Evolutionary conservation across 2,797 vertebrate genomes (phyloP).

Genomic region (Rallus crepitans): DNA sequence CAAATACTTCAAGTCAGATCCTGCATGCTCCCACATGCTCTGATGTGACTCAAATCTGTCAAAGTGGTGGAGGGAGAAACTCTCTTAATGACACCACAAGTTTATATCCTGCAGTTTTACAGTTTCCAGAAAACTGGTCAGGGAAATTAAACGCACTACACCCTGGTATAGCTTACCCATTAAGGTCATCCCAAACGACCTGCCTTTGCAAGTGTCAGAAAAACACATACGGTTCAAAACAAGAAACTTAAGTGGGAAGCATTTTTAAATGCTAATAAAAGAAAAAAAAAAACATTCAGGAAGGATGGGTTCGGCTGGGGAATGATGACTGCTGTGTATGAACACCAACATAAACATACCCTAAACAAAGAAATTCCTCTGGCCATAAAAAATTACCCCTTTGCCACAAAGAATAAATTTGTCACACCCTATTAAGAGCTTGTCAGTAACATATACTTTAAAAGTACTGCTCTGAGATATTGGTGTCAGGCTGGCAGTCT

Average conservation of each 20-base stretch:
- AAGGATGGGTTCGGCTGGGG: background rate
- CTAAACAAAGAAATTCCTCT: background rate
- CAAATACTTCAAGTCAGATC: background rate
- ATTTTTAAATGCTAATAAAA: background rate
- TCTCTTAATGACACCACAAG: background rate
- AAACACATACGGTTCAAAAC: background rate
- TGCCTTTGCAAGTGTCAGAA: background rate
- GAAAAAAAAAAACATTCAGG: background rate
- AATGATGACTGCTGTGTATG: background rate
- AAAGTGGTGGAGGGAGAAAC: background rate
- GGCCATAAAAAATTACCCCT: background rate
- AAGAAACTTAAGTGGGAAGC: background rate
- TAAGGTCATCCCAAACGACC: background rate
- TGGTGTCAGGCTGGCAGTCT: background rate
- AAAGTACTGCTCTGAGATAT: background rate
- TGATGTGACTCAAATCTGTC: background rate
- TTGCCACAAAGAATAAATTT: background rate
- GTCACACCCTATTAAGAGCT: background rate
- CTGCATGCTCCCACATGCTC: background rate
- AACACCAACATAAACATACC: background rate
- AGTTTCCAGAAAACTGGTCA: background rate
- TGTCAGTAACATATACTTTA: background rate
- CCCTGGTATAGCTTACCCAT: background rate
- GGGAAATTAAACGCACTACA: background rate
- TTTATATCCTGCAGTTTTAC: background rate